Evolutionary conservation across 1,140 invertebrate genomes (phyloP).

Genomic region (Matsumurasca onukii): DNA sequence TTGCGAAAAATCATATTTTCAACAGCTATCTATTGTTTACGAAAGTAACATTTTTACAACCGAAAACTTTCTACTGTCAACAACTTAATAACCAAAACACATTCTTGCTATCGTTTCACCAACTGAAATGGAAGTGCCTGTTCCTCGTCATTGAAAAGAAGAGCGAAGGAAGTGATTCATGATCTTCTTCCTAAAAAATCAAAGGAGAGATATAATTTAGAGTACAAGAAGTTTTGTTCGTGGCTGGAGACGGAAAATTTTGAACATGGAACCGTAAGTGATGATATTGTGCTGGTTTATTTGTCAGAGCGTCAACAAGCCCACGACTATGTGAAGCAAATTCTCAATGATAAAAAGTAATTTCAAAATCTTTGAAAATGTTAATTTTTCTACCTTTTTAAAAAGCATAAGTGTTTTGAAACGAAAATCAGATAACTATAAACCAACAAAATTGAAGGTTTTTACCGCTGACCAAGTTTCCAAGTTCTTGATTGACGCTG

Average conservation of each 20-base stretch:
- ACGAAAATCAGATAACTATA: not conserved
- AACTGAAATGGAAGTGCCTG: too few species aligned
- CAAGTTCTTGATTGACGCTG: not conserved
- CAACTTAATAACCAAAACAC: too few species aligned
- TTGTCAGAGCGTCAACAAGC: not conserved
- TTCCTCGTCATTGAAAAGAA: conserved; percentile 1
- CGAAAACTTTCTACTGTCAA: not conserved
- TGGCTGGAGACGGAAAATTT: not conserved
- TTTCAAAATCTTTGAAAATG: not conserved
- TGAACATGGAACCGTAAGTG: not conserved
- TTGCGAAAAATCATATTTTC: not conserved
- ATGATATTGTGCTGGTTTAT: not conserved
- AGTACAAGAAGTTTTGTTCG: not conserved
- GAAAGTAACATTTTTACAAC: not conserved
- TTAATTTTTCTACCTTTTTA: not conserved
- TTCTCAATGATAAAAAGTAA: not conserved
- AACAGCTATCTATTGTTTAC: not conserved
- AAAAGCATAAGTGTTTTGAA: not conserved
- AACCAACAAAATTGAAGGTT: not conserved
- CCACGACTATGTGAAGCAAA: not conserved
- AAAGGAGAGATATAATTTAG: not conserved
- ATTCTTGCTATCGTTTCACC: too few species aligned
- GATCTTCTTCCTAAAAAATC: conserved; percentile 4
- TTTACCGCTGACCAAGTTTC: conserved; percentile 7
- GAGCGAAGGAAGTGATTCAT: conserved; percentile 1